Percentiles rank a stretch among this genome's conserved stretches.
phyloP scores from a whole-genome alignment of 1,140 invertebrate genomes.

The Macrostomum lignano region DNA sequence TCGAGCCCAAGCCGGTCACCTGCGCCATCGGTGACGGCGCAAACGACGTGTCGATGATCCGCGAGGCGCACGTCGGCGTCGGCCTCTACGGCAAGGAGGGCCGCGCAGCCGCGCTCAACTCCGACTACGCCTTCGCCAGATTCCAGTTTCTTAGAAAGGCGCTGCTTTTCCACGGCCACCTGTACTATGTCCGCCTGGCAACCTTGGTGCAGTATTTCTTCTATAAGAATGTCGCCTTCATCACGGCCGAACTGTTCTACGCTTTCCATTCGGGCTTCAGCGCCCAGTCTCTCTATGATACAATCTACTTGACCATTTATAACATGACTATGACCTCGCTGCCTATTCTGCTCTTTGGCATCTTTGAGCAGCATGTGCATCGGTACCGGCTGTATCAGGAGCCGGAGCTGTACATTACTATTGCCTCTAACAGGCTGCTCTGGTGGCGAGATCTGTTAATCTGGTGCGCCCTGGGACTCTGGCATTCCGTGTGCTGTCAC shows the following conservation, averaged over 20 bases:
- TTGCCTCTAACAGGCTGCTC: not conserved
- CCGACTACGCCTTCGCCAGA: slow-evolving; percentile 66
- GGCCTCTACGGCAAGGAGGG: slow-evolving; percentile 71
- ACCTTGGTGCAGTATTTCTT: slow-evolving; percentile 79
- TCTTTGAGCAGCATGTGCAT: slow-evolving; percentile 57
- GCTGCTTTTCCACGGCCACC: slow-evolving; percentile 69
- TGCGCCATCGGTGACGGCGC: slow-evolving; percentile 45
- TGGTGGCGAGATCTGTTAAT: not conserved
- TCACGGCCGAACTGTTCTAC: slow-evolving; percentile 19
- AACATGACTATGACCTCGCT: slow-evolving; percentile 23
- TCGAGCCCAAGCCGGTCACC: slow-evolving; percentile 6
- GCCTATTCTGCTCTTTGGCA: slow-evolving; percentile 32
- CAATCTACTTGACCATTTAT: slow-evolving; percentile 17
- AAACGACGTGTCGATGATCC: slow-evolving; percentile 87
- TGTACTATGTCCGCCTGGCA: slow-evolving; percentile 69
- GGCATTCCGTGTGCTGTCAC: too few relatives aligned
- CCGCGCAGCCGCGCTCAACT: slow-evolving; percentile 78
- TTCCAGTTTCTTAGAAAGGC: slow-evolving; percentile 60
- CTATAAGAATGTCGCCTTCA: slow-evolving; percentile 6
- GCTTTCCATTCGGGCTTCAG: slow-evolving; percentile 21
- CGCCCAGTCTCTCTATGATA: slow-evolving; percentile 34
- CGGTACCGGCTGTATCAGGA: not conserved
- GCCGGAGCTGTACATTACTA: slow-evolving; percentile 1
- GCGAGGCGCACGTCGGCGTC: slow-evolving; percentile 65
- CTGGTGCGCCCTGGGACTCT: not conserved